Percentiles rank a stretch among this genome's conserved stretches.
Evolutionary conservation across 1,140 invertebrate species (phyloP).

Genomic region (Drosophila equinoxialis): DNA sequence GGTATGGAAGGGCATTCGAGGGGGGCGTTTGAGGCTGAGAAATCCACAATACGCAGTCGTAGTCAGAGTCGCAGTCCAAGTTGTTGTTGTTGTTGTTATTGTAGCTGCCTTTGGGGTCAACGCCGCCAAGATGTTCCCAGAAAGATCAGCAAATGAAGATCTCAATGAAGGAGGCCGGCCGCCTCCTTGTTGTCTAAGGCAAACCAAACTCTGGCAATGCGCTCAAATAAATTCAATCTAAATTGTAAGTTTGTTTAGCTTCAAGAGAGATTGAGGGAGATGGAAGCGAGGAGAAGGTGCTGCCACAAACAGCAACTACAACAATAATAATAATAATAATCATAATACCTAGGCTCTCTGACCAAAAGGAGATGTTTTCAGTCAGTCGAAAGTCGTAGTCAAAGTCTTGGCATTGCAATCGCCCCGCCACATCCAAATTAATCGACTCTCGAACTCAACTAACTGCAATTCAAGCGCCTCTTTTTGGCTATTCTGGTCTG

Average conservation of each 20-base stretch:
- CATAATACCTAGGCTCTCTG: slow-evolving; percentile 22
- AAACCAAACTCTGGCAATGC: slow-evolving; percentile 46
- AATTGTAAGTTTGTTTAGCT: slow-evolving; percentile 82
- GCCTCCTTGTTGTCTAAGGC: slow-evolving; percentile 65
- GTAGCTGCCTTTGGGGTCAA: slow-evolving; percentile 71
- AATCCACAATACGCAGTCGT: slow-evolving; percentile 18
- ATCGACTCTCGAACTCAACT: slow-evolving; percentile 37
- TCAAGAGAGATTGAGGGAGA: slow-evolving; percentile 26
- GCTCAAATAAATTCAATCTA: slow-evolving; percentile 82
- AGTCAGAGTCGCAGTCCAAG: slow-evolving; percentile 1
- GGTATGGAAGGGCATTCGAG: slow-evolving; percentile 1
- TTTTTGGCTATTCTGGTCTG: slow-evolving; percentile 15
- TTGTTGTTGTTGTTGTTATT: background rate
- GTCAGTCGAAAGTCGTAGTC: slow-evolving; percentile 24
- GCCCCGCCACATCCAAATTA: slow-evolving; percentile 50
- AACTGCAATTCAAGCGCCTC: slow-evolving; percentile 32
- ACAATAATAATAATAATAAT: slow-evolving; percentile 49
- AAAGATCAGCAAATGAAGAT: slow-evolving; percentile 82
- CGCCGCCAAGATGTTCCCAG: slow-evolving; percentile 80
- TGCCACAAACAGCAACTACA: slow-evolving; percentile 44
- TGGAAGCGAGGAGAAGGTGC: slow-evolving; percentile 27
- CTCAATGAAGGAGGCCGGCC: slow-evolving; percentile 60
- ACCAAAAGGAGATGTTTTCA: slow-evolving; percentile 60
- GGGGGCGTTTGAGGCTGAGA: background rate
- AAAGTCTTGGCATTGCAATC: slow-evolving; percentile 38